Conservation (phyloP, 1,140 invertebrate genomes). For the Arion vulgaris region DNA sequence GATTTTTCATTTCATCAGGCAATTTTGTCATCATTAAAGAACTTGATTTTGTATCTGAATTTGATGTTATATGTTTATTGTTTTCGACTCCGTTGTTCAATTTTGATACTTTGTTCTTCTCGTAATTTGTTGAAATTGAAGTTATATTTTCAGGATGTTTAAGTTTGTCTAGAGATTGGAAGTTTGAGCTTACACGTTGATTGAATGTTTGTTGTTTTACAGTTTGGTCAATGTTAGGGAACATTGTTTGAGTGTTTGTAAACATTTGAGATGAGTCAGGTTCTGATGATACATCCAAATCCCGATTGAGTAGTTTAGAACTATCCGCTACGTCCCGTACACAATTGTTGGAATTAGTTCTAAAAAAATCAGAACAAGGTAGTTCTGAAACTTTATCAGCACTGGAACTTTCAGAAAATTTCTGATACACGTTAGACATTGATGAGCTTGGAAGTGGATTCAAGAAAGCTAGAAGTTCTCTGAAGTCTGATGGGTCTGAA, state of each 20-base stretch:
- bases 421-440: neutral
- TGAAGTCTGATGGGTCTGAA: slow-evolving; percentile 39
- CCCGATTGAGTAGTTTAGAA: neutral
- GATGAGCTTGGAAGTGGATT: neutral
- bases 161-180: neutral
- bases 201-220: neutral
- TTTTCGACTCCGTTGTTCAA: neutral
- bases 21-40: neutral
- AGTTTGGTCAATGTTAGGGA: neutral
- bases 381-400: neutral
- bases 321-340: neutral
- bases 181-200: neutral
- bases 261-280: neutral
- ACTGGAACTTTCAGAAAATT: neutral
- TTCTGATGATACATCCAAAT: neutral
- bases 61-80: neutral
- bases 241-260: neutral
- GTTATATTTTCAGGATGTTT: neutral
- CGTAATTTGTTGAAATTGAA: neutral
- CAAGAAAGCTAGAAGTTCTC: slow-evolving; percentile 33
- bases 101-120: neutral
- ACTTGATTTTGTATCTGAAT: neutral
- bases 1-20: neutral
- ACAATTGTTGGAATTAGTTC: neutral
- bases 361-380: neutral